Evolutionary conservation across 1,140 invertebrate species (phyloP), one percentile per base, ranked within the genome.

Genomic region (Cardiocondyla obscurior): DNA sequence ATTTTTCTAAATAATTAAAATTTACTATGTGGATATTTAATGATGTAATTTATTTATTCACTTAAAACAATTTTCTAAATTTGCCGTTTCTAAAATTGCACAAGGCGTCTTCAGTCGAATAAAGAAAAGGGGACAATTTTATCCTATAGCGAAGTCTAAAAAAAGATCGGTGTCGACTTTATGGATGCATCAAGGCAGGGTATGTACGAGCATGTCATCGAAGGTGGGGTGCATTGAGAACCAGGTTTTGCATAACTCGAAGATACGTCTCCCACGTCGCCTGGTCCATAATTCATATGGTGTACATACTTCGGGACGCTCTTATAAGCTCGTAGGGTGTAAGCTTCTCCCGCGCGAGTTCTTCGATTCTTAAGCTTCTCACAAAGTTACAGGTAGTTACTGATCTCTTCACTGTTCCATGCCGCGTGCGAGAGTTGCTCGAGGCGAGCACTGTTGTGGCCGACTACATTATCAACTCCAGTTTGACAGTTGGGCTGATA

Each of bases 401-500:
- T 42, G 74, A 53, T 36, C 58, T 28, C 64, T 51, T 65, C 44
- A 51, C 49, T 72, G 49, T 60, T 44, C 12, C 30, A 39, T 5
- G n/a, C 55, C 5, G n/a, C 12, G 28, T 6, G 16, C 42, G 12
- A 28, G 62, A 60, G 22, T 49, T 62, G 30, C 79, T 19, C 28
- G 36, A 3, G 12, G 30, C 33, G 16, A 33, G n/a, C n/a, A 44
- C 36, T 46, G 25, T 70, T 53, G 51, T 36, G 70, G 55, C 44
- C 44, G 70, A 82, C 81, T 82, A 82, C 72, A 77, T 77, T 82
- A 77, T 64, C 42, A 51, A 77, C 60, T 77, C 44, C 16, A 64
- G 81, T 77, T 82, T 77, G 81, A 82, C 81, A 77, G 81, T 82
- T 51, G 72, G 33, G 28, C 58, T 64, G 81, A 82, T 82, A 82